Evolutionary conservation across 2,888 invertebrate species (phyloP).

Genomic region (Antheraea assamensis): DNA sequence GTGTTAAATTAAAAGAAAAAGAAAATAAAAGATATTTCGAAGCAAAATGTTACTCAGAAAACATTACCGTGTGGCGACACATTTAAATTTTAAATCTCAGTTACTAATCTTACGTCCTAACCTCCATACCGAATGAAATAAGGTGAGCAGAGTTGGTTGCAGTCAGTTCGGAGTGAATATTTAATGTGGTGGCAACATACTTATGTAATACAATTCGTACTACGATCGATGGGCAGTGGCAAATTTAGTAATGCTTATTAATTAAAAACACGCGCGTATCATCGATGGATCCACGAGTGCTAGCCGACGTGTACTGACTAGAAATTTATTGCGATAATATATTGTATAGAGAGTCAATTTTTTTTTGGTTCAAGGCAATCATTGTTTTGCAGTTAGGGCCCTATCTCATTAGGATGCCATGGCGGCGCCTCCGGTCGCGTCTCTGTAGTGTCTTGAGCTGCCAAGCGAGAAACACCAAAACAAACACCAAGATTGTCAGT

Average conservation of each 20-base stretch:
- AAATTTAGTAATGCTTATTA: conserved; percentile 13
- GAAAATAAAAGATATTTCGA: too few species aligned
- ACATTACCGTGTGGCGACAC: too few species aligned
- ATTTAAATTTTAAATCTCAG: not conserved
- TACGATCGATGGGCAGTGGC: not conserved
- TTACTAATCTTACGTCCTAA: not conserved
- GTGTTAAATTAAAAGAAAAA: too few species aligned
- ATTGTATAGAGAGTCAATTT: not conserved
- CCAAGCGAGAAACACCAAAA: too few species aligned
- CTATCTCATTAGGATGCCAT: too few species aligned
- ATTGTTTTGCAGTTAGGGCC: too few species aligned
- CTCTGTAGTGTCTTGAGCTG: too few species aligned
- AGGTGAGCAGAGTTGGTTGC: not conserved
- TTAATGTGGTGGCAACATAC: not conserved
- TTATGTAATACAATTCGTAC: not conserved
- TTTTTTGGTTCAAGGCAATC: too few species aligned
- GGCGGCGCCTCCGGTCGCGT: too few species aligned
- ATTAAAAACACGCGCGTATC: not conserved
- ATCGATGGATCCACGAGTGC: not conserved
- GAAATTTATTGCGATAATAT: conserved; percentile 2
- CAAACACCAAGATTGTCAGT: too few species aligned
- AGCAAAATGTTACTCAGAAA: too few species aligned
- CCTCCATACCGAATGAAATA: not conserved
- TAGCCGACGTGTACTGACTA: not conserved
- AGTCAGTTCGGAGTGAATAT: not conserved